Evolutionary conservation across 2,797 vertebrate species (phyloP).

Genomic region (Pygocentrus nattereri): DNA sequence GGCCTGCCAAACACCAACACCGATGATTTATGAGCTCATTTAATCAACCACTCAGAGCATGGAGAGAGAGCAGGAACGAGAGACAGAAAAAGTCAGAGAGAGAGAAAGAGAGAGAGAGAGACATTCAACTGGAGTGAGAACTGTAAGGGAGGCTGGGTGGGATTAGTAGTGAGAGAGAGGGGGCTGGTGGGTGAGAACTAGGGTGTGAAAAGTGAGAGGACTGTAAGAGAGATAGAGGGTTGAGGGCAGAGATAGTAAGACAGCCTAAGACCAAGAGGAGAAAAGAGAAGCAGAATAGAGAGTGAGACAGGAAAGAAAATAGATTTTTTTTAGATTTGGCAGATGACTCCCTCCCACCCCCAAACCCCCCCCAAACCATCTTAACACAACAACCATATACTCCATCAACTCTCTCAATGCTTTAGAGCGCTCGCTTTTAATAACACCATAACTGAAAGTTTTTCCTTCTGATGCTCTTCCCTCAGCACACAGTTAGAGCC

Average conservation of each 20-base stretch:
- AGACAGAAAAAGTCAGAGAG: constrained; percentile 59
- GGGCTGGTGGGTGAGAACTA: too few species aligned
- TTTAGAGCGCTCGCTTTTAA: constrained; percentile 39
- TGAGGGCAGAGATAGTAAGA: not conserved
- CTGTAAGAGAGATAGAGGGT: not conserved
- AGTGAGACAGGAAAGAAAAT: not conserved
- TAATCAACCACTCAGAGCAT: constrained; percentile 73
- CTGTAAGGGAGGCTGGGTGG: not conserved
- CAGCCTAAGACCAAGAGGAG: not conserved
- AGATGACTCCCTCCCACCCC: constrained; percentile 4
- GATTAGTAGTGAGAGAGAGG: not conserved
- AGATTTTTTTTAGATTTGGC: not conserved
- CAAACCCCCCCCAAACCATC: constrained; percentile 66
- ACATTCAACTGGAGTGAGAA: not conserved
- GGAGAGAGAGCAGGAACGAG: constrained; percentile 32
- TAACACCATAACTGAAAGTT: constrained; percentile 7
- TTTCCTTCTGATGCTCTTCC: constrained; percentile 24
- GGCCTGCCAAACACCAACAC: constrained; percentile 74
- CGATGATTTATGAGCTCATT: constrained; percentile 80
- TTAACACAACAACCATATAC: constrained; percentile 45
- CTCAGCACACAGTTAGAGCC: constrained; percentile 34
- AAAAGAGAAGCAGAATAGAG: not conserved
- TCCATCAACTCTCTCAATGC: constrained; percentile 31
- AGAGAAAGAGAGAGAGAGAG: not conserved
- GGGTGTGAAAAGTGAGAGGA: not conserved